Evolutionary conservation across 1,140 invertebrate genomes (phyloP), one percentile per base, ranked within the genome.

Genomic region (Mactra quadrangularis): DNA sequence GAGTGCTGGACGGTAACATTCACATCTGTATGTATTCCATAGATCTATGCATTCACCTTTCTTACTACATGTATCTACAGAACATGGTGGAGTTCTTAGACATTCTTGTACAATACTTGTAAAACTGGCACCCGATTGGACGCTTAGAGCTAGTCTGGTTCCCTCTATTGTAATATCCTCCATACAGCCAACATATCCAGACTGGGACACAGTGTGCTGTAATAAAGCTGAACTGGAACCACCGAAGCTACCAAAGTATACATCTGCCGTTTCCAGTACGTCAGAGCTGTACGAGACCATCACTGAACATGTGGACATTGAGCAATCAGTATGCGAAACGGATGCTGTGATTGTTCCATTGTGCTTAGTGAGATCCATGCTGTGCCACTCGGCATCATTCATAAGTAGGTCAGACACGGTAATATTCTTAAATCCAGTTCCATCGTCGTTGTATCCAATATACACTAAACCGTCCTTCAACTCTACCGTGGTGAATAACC

Each of bases 21-120:
- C 94, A 92, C 98, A 99, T 50, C 95, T 94, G 91, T 96, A 98
- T 25, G 95, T 95, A 72, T 95, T 95, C 98, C 98, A 99, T 77
- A 96, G 94, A 94, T 99, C 98, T 0, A 96, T 96, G 92, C 98
- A 99, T 83, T 94, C 94, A 0, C 97, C 98, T 70, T 95, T 96
- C 76, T 96, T 97, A 86, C 95, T 95, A 92, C 98, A 99, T 0
- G 97, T 97, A 94, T 97, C 97, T 11, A 96, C 95, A 75, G 95
- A 94, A 91, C 98, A 99, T 92, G 98, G 97, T 59, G 95, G 95
- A 55, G 94, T 94, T 53, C 97, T 94, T 1, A 95, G 94, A 92
- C 98, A 99, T 1, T 96, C 96, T 29, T 95, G 77, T 19, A 25
- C 17, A 0, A 89, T n/a, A 38, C 71, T 70, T 13, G 9, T 27